These are phyloP conservation scores for Florisuga fusca DNA, from an alignment of 2,797 vertebrate genomes.

Conservation along the genomic window DNA sequence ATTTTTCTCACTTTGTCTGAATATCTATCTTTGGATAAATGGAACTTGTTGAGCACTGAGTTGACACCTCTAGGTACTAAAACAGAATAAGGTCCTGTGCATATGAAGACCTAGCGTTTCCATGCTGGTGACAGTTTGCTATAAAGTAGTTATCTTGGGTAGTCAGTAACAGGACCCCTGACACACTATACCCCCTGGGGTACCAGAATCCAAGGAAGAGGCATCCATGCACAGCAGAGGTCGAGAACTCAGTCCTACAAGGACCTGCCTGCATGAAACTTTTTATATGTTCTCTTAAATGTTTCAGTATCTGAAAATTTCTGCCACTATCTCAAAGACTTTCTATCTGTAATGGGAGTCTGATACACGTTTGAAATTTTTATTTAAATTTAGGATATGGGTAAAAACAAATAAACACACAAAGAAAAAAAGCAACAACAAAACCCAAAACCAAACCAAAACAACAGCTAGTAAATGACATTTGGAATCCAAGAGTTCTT, in stretches of 20 bases:
- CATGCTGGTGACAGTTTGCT: neutral
- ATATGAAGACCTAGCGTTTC: neutral
- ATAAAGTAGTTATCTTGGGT: neutral
- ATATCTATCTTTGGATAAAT: conserved; percentile 18
- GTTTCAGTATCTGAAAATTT: neutral
- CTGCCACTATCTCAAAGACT: neutral
- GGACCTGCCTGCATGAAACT: neutral
- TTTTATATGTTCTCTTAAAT: neutral
- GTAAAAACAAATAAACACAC: neutral
- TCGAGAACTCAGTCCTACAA: neutral
- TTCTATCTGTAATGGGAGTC: neutral
- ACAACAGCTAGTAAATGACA: neutral
- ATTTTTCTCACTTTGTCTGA: neutral
- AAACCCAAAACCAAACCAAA: neutral
- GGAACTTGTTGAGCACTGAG: conserved; percentile 8
- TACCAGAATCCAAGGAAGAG: neutral
- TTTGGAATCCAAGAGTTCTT: neutral
- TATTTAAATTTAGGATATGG: neutral
- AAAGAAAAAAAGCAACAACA: neutral
- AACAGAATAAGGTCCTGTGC: conserved; percentile 13
- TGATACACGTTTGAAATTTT: neutral
- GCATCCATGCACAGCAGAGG: neutral
- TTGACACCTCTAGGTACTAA: conserved; percentile 23
- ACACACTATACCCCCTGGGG: too few relatives aligned
- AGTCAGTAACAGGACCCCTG: neutral